Evolutionary conservation across 2,888 invertebrate genomes (phyloP).

Genomic region (Drosophila anomalipes): DNA sequence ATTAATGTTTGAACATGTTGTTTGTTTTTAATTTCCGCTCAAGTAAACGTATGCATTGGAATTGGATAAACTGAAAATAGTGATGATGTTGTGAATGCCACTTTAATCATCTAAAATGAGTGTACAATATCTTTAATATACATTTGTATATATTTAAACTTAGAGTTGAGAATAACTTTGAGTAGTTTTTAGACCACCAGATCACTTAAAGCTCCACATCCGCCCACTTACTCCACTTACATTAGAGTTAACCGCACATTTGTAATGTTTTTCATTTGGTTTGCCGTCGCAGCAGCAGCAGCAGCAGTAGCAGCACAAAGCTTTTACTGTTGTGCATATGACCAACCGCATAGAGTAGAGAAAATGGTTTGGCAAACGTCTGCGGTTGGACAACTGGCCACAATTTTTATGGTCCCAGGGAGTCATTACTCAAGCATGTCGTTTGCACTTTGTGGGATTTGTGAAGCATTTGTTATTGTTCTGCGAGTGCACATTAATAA

Average conservation of each 20-base stretch:
- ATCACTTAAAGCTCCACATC: not conserved
- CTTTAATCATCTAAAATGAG: not conserved
- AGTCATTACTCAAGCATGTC: slow-evolving; percentile 66
- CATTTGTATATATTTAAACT: not conserved
- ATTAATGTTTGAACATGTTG: slow-evolving; percentile 56
- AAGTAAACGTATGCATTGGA: slow-evolving; percentile 52
- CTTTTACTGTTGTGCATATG: slow-evolving; percentile 41
- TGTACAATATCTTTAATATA: not conserved
- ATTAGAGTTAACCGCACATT: slow-evolving; percentile 60
- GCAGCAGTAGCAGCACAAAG: slow-evolving; percentile 24
- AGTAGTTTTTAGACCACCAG: not conserved
- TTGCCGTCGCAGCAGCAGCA: slow-evolving; percentile 2
- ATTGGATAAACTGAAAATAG: slow-evolving; percentile 8
- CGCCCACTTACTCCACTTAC: slow-evolving; percentile 14
- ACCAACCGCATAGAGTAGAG: slow-evolving; percentile 40
- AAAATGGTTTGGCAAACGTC: slow-evolving; percentile 44
- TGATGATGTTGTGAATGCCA: not conserved
- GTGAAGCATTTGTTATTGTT: slow-evolving; percentile 15
- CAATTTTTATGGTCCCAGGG: slow-evolving; percentile 48
- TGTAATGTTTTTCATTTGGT: slow-evolving; percentile 63
- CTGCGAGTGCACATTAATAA: slow-evolving; percentile 47
- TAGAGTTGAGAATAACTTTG: not conserved
- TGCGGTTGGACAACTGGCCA: slow-evolving; percentile 47
- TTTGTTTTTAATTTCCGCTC: slow-evolving; percentile 71
- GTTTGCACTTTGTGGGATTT: slow-evolving; percentile 63